Evolutionary conservation across 1,140 invertebrate genomes (phyloP), one percentile per base, ranked within the genome.

Genomic region (Atta cephalotes): DNA sequence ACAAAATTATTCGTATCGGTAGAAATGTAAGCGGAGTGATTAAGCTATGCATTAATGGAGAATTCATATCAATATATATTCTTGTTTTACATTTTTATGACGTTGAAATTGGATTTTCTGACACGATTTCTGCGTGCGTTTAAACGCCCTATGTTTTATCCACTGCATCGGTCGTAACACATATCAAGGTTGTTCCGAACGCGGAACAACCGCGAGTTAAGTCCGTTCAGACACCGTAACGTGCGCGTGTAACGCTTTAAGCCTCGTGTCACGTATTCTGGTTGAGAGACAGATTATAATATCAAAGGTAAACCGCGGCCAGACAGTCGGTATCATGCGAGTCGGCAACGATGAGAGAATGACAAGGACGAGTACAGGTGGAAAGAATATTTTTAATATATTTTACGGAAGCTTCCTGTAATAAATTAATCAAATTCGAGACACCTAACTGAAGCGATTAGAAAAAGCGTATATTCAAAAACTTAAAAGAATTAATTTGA

Each of bases 261-360:
- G 53, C 60, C 49, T 31, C 84, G 62, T 45, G 89, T 88, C 87
- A 87, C 87, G 89, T 87, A 80, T 79, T 77, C 56, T n/a, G 56
- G 62, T 51, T 80, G 82, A 85, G 78, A 65, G 63, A 81, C 56
- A 80, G 90, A 91, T 91, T 91, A 91, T 91, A 91, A 91, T 91
- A 91, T 91, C 89, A 91, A 91, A 91, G 89, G 86, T 89, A 58
- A 86, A 70, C 87, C 60, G 89, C 87, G 68, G 58, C 60, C 53
- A 39, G 35, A 12, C 2, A 58, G 60, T 10, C 66, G 66, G 66
- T 28, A 78, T 81, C 87, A 74, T 51, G 86, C 81, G 81, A 85
- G 28, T 78, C 63, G 49, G 53, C 49, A 31, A 85, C 76, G 82
- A 85, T 79, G 60, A 68, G 53, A 56, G 63, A 79, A 85, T 66